phyloP scores from a whole-genome alignment of 2,888 invertebrate genomes.

The Pammene fasciana region DNA sequence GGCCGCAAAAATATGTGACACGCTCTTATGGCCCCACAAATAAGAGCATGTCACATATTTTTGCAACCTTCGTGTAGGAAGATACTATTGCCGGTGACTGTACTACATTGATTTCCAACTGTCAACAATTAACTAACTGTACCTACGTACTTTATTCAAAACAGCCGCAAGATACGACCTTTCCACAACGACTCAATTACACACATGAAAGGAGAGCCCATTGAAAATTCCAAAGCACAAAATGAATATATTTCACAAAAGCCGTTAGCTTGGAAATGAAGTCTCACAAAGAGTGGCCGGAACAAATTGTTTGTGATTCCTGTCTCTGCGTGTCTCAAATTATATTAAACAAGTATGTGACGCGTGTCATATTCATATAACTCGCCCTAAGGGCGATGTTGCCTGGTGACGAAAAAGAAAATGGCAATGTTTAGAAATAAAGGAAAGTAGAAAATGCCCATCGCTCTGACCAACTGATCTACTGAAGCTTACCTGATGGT shows the following conservation, averaged over 20 bases:
- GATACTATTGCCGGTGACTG: too few species aligned
- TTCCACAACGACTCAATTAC: constrained; percentile 26
- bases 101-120: too few species aligned
- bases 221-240: constrained; percentile 32
- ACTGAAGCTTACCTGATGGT: too few species aligned
- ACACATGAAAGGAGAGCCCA: constrained; percentile 7
- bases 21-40: too few species aligned
- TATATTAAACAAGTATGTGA: constrained; percentile 26
- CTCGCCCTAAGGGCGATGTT: neutral
- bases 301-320: constrained; percentile 37
- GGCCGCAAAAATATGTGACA: too few species aligned
- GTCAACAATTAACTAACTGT: too few species aligned
- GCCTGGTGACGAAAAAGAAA: neutral
- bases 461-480: too few species aligned
- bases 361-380: constrained; percentile 18
- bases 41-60: too few species aligned
- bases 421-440: too few species aligned
- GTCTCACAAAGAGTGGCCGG: constrained; percentile 35
- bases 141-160: too few species aligned
- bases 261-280: constrained; percentile 30
- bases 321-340: constrained; percentile 30
- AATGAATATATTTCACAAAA: constrained; percentile 35
- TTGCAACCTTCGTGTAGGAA: too few species aligned
- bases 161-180: neutral
- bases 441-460: too few species aligned